Conservation (phyloP, 2,113 vertebrate species). For the Petrocephalus microphthalmus region DNA sequence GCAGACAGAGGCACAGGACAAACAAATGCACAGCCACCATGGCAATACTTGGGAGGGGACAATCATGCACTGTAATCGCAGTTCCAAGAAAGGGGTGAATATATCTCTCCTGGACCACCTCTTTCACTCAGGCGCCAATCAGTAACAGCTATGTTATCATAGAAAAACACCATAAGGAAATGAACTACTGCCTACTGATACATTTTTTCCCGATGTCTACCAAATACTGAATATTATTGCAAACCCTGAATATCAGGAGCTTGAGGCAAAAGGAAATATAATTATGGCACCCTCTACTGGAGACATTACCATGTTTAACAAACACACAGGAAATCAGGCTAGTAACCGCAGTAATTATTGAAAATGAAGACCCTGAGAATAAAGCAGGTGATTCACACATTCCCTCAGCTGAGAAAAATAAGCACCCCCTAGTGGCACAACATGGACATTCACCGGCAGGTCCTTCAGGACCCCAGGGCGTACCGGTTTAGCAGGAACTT, state of each 20-base stretch:
- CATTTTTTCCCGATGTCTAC: not conserved
- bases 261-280: not conserved
- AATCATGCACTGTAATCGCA: not conserved
- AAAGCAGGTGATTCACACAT: not conserved
- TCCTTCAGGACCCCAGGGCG: not conserved
- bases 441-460: not conserved
- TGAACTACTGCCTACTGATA: not conserved
- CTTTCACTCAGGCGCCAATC: not conserved
- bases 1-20: slow-evolving; percentile 14
- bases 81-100: not conserved
- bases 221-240: not conserved
- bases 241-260: not conserved
- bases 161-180: not conserved
- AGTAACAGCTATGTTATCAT: not conserved
- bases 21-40: not conserved
- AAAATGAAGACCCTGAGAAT: not conserved
- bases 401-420: not conserved
- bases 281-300: not conserved
- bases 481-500: not conserved
- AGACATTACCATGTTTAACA: not conserved
- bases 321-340: not conserved
- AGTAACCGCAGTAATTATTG: not conserved
- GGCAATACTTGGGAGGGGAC: not conserved
- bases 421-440: not conserved
- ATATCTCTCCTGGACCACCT: not conserved